Evolutionary conservation across 2,797 vertebrate species (phyloP).

Genomic region (Pristis pectinata): DNA sequence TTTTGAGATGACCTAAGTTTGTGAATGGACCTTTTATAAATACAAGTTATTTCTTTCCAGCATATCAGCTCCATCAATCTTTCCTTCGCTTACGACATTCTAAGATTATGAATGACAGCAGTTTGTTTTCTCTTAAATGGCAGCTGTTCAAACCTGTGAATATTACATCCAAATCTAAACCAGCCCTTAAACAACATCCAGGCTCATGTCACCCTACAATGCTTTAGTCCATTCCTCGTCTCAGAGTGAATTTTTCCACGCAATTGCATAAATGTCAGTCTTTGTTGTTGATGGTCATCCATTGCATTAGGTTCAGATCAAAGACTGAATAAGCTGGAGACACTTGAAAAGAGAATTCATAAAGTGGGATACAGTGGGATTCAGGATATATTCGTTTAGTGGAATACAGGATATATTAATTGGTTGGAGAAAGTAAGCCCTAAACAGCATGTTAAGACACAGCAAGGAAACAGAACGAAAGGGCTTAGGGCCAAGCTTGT

Average conservation of each 20-base stretch:
- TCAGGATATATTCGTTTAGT: too few relatives aligned
- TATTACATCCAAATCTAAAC: background rate
- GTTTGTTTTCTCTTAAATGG: background rate
- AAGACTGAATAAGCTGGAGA: background rate
- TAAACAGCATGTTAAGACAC: background rate
- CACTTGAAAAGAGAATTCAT: background rate
- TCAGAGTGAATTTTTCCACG: background rate
- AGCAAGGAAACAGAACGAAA: background rate
- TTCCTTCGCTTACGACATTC: background rate
- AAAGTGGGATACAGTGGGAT: too few relatives aligned
- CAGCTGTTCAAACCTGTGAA: background rate
- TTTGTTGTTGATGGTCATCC: background rate
- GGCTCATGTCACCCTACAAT: background rate
- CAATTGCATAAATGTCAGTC: background rate
- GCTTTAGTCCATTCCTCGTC: background rate
- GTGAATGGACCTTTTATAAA: background rate
- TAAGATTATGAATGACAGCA: background rate
- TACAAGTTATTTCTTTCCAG: background rate
- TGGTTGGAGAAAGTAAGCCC: background rate
- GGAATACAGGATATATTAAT: background rate
- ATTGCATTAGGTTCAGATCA: background rate
- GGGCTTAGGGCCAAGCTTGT: background rate
- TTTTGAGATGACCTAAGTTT: background rate
- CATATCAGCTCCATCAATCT: background rate
- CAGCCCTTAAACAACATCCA: background rate